Base-by-base conservation (phyloP, 1,140 invertebrate species). In the Metopolophium dirhodum region DNA sequence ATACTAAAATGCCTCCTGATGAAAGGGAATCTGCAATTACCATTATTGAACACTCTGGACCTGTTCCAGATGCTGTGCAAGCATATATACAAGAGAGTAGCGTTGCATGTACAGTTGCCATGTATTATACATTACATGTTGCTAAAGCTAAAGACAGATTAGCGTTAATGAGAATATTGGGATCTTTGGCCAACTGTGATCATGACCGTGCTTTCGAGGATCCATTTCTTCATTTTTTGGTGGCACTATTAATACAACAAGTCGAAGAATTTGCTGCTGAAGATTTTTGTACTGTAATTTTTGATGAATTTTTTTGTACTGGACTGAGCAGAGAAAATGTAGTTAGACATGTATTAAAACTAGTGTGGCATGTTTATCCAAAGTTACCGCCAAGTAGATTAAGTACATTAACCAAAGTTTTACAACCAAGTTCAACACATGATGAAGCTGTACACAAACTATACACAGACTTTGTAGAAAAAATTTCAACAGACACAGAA, bases 281-380 rank as follows among this genome's bases (percentile, higher is more conserved):
- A 96, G 98, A 99, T 94, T 99, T 99, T 95, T 99, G 98, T 95
- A 98, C 98, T 2, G 98, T 98, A 1, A 96, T 99, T 35, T 99
- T 99, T 96, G 98, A 99, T 95, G 98, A 99, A 95, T 99, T 99
- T 95, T 98, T 99, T 94, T 98, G 98, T 95, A 97, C 98, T 86
- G 98, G 98, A 0, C 96, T 99, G 61, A 96, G 96, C 14, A 96
- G 97, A 94, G 98, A 99, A 95, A 99, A 99, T 96, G 98, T 99
- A 1, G 97, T 98, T n/a, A 96, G 98, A 82, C 99, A 99, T 96
- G 96, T 99, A 94, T 95, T 99, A 57, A 98, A 99, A 95, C 96
- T 99, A 83, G 95, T 99, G 14, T 99, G 98, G 97, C 98, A 99
- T 95, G 97, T 99, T 93, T 97, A 99, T 96, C 97, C 97, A 23